These are phyloP conservation scores for Troides oblongomaculatus DNA, from an alignment of 2,888 invertebrate species.

Conservation along the genomic window DNA sequence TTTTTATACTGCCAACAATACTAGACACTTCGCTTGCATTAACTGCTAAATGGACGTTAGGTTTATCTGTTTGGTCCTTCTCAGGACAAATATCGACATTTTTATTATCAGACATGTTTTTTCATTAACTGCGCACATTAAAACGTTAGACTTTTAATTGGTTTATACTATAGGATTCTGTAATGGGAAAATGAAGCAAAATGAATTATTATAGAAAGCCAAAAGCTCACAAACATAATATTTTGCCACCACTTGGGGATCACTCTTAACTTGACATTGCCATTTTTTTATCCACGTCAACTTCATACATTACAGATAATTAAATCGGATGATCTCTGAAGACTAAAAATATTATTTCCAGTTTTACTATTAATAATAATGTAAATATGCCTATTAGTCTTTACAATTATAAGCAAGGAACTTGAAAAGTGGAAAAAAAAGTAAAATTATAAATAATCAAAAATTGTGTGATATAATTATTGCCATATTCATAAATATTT, in stretches of 20 bases:
- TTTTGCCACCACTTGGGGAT: slow-evolving; percentile 60
- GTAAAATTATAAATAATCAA: too few relatives aligned
- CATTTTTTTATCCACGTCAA: slow-evolving; percentile 41
- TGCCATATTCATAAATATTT: too few relatives aligned
- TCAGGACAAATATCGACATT: slow-evolving; percentile 61
- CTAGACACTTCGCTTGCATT: slow-evolving; percentile 58
- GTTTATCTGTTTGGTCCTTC: slow-evolving; percentile 55
- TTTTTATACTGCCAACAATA: slow-evolving; percentile 61
- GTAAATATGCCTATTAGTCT: too few relatives aligned
- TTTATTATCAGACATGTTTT: slow-evolving; percentile 71
- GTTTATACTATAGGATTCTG: slow-evolving; percentile 27
- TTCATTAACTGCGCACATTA: slow-evolving; percentile 63
- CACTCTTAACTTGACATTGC: slow-evolving; percentile 47
- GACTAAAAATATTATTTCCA: too few relatives aligned
- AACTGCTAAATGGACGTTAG: slow-evolving; percentile 61
- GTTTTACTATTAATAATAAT: too few relatives aligned
- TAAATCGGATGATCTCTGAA: neutral
- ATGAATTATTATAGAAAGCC: slow-evolving; percentile 26
- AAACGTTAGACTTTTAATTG: slow-evolving; percentile 36
- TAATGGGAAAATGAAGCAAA: slow-evolving; percentile 25
- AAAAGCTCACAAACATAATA: slow-evolving; percentile 47
- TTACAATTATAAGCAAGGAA: too few relatives aligned
- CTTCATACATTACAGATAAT: slow-evolving; percentile 29
- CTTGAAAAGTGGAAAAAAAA: too few relatives aligned
- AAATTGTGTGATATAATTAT: too few relatives aligned